Conservation (phyloP, 1,140 invertebrate genomes). For the Phymorhynchus buccinoides region DNA sequence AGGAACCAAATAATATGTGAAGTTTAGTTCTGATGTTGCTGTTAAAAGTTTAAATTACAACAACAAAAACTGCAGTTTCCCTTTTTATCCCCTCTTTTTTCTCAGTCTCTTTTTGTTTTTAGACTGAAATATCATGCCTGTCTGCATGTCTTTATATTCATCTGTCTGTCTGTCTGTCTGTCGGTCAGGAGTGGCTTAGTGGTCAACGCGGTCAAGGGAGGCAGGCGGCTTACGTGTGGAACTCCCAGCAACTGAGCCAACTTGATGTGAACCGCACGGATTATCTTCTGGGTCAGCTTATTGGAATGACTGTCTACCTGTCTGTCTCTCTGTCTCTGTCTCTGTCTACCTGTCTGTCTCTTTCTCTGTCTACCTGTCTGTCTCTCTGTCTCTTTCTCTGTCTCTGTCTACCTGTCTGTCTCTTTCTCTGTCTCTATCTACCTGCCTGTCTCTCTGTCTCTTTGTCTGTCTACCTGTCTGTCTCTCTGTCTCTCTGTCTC, state of each 20-base stretch:
- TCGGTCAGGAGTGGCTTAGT: conserved; percentile 43
- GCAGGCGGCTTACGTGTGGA: conserved; percentile 71
- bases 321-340: too few species aligned
- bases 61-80: too few species aligned
- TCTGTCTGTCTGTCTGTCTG: background rate
- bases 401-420: too few species aligned
- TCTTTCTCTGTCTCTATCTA: background rate
- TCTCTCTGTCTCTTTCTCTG: background rate
- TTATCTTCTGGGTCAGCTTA: conserved; percentile 60
- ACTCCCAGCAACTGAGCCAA: conserved; percentile 61
- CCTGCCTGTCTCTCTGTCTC: background rate
- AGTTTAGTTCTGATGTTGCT: too few species aligned
- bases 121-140: too few species aligned
- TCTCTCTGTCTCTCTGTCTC: background rate
- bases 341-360: background rate
- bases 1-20: too few species aligned
- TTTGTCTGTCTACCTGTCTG: background rate
- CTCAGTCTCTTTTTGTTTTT: too few species aligned
- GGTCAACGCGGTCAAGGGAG: conserved; percentile 34
- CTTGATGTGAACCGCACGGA: conserved; percentile 77
- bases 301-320: too few species aligned
- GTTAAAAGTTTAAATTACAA: too few species aligned
- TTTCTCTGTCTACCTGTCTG: background rate
- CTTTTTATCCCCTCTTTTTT: too few species aligned
- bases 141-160: background rate